Evolutionary conservation across 1,140 invertebrate genomes (phyloP).

Genomic region (Formica selysi): DNA sequence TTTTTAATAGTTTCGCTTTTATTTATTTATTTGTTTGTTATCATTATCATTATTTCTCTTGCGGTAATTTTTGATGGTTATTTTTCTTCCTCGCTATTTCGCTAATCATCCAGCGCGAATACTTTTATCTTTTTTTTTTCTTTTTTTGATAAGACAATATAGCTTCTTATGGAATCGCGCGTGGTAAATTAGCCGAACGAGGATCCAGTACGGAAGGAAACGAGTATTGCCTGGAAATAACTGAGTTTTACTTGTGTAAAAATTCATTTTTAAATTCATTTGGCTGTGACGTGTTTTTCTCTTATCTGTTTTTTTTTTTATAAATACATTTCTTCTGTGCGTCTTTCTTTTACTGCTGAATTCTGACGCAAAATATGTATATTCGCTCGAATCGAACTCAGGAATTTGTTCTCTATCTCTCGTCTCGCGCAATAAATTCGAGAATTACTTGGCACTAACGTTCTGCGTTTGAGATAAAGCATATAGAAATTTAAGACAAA

Average conservation of each 20-base stretch:
- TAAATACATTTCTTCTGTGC: neutral
- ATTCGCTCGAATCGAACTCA: conserved; percentile 13
- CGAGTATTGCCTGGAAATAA: conserved; percentile 63
- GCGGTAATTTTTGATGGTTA: conserved; percentile 77
- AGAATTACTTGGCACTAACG: neutral
- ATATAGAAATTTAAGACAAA: neutral
- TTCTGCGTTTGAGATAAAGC: neutral
- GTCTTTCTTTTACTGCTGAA: neutral
- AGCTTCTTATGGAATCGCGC: conserved; percentile 51
- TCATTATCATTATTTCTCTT: conserved; percentile 65
- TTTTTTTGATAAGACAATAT: conserved; percentile 55
- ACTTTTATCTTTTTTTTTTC: neutral
- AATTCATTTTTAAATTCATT: conserved; percentile 74
- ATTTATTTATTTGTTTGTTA: conserved; percentile 26
- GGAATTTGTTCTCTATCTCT: conserved; percentile 1
- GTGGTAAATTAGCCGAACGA: conserved; percentile 60
- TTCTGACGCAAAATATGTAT: conserved; percentile 29
- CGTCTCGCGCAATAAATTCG: neutral
- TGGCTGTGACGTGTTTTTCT: conserved; percentile 69
- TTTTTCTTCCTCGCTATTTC: conserved; percentile 71
- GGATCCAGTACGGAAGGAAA: conserved; percentile 64
- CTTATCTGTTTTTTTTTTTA: neutral
- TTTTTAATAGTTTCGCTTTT: conserved; percentile 78
- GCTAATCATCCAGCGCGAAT: conserved; percentile 31
- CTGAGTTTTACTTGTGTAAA: conserved; percentile 60